Evolutionary conservation across 2,888 invertebrate species (phyloP).

Genomic region (Odontocerum albicorne): DNA sequence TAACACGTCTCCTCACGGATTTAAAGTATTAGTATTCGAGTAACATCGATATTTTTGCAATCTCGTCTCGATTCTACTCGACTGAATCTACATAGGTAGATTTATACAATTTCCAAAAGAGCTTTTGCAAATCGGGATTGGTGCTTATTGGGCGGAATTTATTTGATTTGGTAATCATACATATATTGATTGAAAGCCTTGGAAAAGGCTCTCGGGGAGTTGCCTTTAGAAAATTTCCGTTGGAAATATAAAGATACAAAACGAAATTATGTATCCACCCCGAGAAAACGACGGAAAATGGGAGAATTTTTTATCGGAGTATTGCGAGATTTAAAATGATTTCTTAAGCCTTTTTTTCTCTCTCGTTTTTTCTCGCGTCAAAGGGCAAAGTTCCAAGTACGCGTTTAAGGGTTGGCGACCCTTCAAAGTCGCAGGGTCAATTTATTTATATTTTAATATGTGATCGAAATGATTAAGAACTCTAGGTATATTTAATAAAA

Average conservation of each 20-base stretch:
- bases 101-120: not conserved
- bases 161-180: constrained; percentile 36
- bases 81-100: not conserved
- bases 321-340: not conserved
- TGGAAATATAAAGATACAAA: not conserved
- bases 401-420: no score
- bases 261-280: not conserved
- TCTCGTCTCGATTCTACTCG: not conserved
- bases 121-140: constrained; percentile 23
- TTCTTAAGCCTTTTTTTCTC: not conserved
- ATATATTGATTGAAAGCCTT: constrained; percentile 31
- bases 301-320: not conserved
- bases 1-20: not conserved
- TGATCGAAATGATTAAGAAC: no score
- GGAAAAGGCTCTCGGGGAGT: constrained; percentile 7
- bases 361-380: no score
- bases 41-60: constrained; percentile 15
- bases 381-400: no score
- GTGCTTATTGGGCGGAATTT: constrained; percentile 32
- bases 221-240: not conserved
- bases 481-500: no score
- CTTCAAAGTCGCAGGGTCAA: no score
- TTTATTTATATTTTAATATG: no score
- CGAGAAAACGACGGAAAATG: constrained; percentile 10
- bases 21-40: constrained; percentile 12